Evolutionary conservation across 2,888 invertebrate species (phyloP), one percentile per base, ranked within the genome.

Genomic region (Lepidochitona cinerea): DNA sequence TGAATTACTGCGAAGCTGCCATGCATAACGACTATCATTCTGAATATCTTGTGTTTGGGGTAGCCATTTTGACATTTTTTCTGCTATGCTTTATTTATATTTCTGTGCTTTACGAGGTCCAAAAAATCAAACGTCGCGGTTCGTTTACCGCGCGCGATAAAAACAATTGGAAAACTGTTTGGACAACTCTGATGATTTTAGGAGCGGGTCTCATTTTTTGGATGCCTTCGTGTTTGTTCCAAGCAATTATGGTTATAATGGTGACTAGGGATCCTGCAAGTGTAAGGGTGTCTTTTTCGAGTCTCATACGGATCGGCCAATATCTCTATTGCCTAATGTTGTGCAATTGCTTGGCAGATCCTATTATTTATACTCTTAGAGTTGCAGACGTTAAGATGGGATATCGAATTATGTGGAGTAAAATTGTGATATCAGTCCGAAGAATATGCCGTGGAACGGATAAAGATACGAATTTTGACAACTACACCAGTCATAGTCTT

Each of bases 181-280:
- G 84, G 9, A 87, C 87, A 4, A 87, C 87, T 12, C 74, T 86
- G n/a, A 68, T 86, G 23, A 88, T 88, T 9, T 80, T 88, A 4
- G 82, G 83, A 29, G 83, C 84, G 23, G 87, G 85, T 72, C 73
- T 79, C 6, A 49, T 84, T 5, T 86, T 85, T 59, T 88, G 86
- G 85, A 67, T 88, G 35, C 87, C 88, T 1, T 81, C 83, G 54
- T 82, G 82, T 68, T 75, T 83, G 7, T 85, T 85, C 69, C 82
- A 85, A 71, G 75, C 83, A 12, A 75, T 77, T 7, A 74, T 83
- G 69, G 75, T 84, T 6, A 78, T 84, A 12, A 79, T 82, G 68
- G 77, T 81, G 0, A 77, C 81, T 12, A 29, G 78, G 2, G 75
- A 81, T 59, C 72, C 77, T 9, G 70, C 72, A 23, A 26, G 72